Evolutionary conservation across 2,797 vertebrate genomes (phyloP).

Genomic region (Phaenicophaeus curvirostris): DNA sequence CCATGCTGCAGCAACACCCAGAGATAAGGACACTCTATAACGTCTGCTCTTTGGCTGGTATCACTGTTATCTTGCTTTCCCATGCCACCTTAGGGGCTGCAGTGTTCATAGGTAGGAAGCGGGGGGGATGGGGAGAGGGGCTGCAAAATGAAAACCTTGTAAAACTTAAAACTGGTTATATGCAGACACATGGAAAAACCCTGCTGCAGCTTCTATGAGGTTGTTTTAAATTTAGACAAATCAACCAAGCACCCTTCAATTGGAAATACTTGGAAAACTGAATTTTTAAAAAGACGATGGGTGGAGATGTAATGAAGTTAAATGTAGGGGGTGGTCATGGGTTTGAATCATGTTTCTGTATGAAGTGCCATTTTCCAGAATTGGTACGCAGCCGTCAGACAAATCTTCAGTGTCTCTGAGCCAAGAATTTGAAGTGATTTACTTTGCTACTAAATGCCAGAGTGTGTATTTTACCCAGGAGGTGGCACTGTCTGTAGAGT

Average conservation of each 20-base stretch:
- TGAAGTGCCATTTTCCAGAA: not conserved
- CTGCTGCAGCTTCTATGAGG: rapidly evolving
- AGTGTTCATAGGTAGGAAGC: rapidly evolving
- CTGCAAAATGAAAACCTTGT: not conserved
- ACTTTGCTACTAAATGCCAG: not conserved
- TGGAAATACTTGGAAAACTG: not conserved
- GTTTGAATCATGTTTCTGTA: not conserved
- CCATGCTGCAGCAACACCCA: not conserved
- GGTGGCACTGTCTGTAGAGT: constrained; percentile 9
- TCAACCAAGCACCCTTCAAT: not conserved
- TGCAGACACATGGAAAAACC: rapidly evolving
- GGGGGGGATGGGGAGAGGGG: not conserved
- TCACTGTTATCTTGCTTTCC: not conserved
- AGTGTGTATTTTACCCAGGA: not conserved
- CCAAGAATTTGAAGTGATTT: not conserved
- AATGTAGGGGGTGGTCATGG: rapidly evolving
- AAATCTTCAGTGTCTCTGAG: not conserved
- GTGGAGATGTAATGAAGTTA: not conserved
- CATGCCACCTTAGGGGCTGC: not conserved
- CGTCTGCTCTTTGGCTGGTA: rapidly evolving
- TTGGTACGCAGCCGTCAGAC: not conserved
- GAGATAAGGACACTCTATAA: not conserved
- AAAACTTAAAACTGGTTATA: not conserved
- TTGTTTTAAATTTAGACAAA: not conserved
- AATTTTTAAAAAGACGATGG: not conserved